These are phyloP conservation scores for Archivesica marissinica DNA, from an alignment of 1,140 invertebrate species.

Conservation along the genomic window DNA sequence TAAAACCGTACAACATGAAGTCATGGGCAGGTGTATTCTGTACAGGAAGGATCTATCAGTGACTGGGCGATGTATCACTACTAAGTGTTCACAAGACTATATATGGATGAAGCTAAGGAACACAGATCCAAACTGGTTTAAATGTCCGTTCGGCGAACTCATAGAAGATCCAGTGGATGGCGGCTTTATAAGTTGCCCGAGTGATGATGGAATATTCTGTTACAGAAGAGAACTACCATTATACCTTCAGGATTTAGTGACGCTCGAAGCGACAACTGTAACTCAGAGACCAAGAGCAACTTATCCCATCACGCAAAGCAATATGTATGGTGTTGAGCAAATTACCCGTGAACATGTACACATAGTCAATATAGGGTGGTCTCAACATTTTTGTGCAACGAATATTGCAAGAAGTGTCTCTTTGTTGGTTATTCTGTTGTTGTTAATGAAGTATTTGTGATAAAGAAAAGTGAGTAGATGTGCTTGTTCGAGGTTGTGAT, in stretches of 20 bases:
- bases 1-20: neutral
- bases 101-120: constrained; percentile 12
- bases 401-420: neutral
- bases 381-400: neutral
- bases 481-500: neutral
- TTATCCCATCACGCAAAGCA: neutral
- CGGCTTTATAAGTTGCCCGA: constrained; percentile 37
- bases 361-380: neutral
- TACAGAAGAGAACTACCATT: constrained; percentile 13
- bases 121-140: constrained; percentile 44
- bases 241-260: constrained; percentile 50
- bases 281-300: constrained; percentile 9
- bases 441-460: neutral
- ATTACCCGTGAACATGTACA: neutral
- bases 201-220: constrained; percentile 34
- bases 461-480: neutral
- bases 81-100: neutral
- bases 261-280: constrained; percentile 29
- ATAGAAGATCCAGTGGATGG: neutral
- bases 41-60: neutral
- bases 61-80: constrained; percentile 25
- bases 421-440: neutral
- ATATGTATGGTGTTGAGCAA: neutral
- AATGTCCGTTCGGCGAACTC: constrained; percentile 10
- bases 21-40: constrained; percentile 16